Evolutionary conservation across 1,140 invertebrate genomes (phyloP), one percentile per base, ranked within the genome.

Genomic region (Harpegnathos saltator): DNA sequence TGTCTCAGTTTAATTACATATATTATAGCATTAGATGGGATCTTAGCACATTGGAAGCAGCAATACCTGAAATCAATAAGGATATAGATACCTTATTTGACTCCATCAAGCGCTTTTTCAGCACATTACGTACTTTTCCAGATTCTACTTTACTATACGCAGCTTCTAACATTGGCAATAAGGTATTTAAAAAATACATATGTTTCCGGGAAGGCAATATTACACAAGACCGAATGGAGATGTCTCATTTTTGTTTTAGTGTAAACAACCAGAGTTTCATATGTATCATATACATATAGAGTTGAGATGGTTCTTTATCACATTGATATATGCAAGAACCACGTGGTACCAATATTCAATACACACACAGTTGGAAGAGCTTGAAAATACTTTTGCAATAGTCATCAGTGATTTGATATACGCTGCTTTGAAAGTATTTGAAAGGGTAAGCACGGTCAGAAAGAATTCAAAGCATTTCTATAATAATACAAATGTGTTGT

Each of bases 251-350:
- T 15, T 74, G 12, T 91, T 90, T 59, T 38, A 95, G 94, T 92
- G 91, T 69, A 83, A 83, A 11, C 93, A 94, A 82, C 91, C 93
- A 14, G 93, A 93, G 48, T 94, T 94, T 90, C 94, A 95, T 71
- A 87, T 95, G 66, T 94, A 93, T 78, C 94, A 95, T 85, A 82
- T 93, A 19, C 94, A 94, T 82, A 82, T 95, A 26, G 94, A 95
- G 68, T 81, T 95, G 29, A 86, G 93, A 68, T 95, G 94, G 94
- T 65, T 94, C 5, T 90, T 92, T 61, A 54, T 94, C 0, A 92
- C 91, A 5, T 84, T 94, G 14, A 68, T 93, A 9, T 87, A 92
- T 74, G 85, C 88, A 24, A 85, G 85, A 66, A 88, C 88, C 50
- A 84, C 82, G 62, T 86, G 75, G 72, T 83, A 73, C 7, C 82